Evolutionary conservation across 2,888 invertebrate genomes (phyloP).

Genomic region (Andrena fulva): DNA sequence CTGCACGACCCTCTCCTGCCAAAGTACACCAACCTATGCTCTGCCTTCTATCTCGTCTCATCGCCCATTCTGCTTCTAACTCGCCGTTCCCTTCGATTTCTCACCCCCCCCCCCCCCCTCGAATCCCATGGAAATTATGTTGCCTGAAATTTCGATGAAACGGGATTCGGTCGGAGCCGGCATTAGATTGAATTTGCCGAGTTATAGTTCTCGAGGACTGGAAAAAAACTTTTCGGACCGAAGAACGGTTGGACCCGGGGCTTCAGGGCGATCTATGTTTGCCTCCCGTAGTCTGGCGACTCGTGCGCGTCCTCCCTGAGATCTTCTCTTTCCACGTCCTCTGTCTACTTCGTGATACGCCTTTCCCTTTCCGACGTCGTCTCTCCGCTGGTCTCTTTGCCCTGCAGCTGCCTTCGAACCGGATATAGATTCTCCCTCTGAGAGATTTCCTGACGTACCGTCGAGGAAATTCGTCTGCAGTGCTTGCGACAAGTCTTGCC

Average conservation of each 20-base stretch:
- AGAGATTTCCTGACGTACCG: conserved; percentile 52
- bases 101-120: conserved; percentile 42
- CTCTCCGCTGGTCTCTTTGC: conserved; percentile 48
- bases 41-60: conserved; percentile 51
- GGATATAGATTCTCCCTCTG: conserved; percentile 53
- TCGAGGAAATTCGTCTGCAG: conserved; percentile 32
- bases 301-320: conserved; percentile 28
- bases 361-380: conserved; percentile 21
- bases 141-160: conserved; percentile 82
- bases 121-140: conserved; percentile 75
- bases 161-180: conserved; percentile 75
- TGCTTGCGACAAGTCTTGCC: conserved; percentile 29
- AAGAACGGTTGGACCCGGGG: conserved; percentile 66
- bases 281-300: conserved; percentile 49
- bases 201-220: conserved; percentile 75
- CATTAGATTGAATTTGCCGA: conserved; percentile 81
- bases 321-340: conserved; percentile 16
- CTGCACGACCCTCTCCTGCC: conserved; percentile 57
- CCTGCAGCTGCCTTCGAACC: conserved; percentile 35
- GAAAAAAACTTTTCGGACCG: conserved; percentile 75
- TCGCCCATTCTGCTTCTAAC: conserved; percentile 49
- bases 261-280: conserved; percentile 66
- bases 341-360: conserved; percentile 24
- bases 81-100: conserved; percentile 49
- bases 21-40: conserved; percentile 63